Base-by-base conservation (phyloP, 53 echinoderm and acorn worm genomes). In the Mesocentrotus franciscanus region DNA sequence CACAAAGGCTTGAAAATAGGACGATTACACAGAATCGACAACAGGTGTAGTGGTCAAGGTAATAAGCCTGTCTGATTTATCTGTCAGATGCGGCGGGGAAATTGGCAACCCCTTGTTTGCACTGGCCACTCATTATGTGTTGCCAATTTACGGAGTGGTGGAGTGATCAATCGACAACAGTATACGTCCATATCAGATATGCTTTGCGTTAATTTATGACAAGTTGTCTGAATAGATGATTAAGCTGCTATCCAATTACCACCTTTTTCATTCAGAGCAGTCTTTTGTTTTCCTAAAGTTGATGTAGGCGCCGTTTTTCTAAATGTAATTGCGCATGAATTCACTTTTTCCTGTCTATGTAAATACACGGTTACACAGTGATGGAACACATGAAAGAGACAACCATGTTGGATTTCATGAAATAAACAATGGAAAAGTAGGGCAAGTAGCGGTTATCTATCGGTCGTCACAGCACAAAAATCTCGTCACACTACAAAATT, bases 41-140 rank as follows among this genome's bases (percentile, higher is more conserved):
- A 57, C 87, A 87, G 87, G 87, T 87, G 87, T 87, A 56, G 26
- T 58, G 87, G 87, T 57, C 87, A 87, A 87, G 27, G 87, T 58
- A 87, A 85, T 87, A 87, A 57, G 87, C 87, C 87, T 87, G 87
- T 87, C 87, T 87, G 55, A 39, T 42, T 17, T 8, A 42, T 36
- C 42, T 39, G 87, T 87, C 87, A 87, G 87, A 87, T 87, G 59
- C 5, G 58, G 59, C 87, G 87, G 87, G 56, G 58, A 87, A 87
- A 87, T 87, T 87, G 58, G 87, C 87, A 87, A 87, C 58, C 58
- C 20, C 58, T 27, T 87, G 87, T 87, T 58, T 58, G 13, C 20
- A 87, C 26, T 39, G 81, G 42, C 9, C 42, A 39, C 39, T 10
- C 13, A 33, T 42, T 22, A n/a, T 24, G 16, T 10, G 81, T 27